Evolutionary conservation across 2,113 vertebrate genomes (phyloP).

Genomic region (Dromaius novaehollandiae): DNA sequence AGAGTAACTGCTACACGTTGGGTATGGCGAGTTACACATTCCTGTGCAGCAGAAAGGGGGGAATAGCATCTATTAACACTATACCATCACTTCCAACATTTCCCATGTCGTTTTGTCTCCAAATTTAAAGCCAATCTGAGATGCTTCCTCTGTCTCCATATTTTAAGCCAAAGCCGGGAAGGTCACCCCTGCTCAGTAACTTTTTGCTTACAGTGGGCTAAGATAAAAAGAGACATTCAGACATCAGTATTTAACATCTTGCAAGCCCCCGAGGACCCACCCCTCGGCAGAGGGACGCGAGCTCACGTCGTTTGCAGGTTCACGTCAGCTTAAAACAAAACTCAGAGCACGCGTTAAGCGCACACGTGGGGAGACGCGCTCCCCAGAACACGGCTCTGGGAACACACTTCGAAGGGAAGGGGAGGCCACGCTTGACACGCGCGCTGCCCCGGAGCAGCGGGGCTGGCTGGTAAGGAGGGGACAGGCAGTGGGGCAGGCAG

Average conservation of each 20-base stretch:
- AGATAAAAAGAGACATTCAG: rapidly evolving
- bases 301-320: rapidly evolving
- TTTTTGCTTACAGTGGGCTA: rapidly evolving
- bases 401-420: rapidly evolving
- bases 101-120: rapidly evolving
- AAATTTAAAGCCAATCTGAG: rapidly evolving
- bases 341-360: rapidly evolving
- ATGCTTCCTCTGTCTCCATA: rapidly evolving
- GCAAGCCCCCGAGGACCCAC: rapidly evolving
- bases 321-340: not conserved
- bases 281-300: not conserved
- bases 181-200: not conserved
- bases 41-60: rapidly evolving
- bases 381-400: rapidly evolving
- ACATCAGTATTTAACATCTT: rapidly evolving
- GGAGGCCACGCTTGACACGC: not conserved
- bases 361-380: rapidly evolving
- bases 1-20: rapidly evolving
- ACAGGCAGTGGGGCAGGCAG: rapidly evolving
- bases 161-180: not conserved
- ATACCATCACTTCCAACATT: not conserved
- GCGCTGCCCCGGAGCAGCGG: rapidly evolving
- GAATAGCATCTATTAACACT: not conserved
- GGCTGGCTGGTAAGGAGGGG: not conserved
- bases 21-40: rapidly evolving